Evolutionary conservation across 1,140 invertebrate genomes (phyloP).

Genomic region (Patella vulgata): DNA sequence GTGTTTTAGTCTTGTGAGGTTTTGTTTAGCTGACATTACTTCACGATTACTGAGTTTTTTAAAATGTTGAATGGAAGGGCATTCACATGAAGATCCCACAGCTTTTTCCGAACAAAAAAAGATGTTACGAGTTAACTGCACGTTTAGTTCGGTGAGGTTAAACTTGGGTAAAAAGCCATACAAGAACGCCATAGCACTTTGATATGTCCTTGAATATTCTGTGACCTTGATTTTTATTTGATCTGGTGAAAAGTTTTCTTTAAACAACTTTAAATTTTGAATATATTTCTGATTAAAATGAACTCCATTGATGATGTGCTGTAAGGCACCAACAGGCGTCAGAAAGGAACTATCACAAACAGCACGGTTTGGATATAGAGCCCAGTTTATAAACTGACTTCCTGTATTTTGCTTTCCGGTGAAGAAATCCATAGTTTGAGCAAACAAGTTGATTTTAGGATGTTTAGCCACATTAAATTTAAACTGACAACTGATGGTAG

Average conservation of each 20-base stretch:
- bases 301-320: constrained; percentile 81
- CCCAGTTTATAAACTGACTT: constrained; percentile 85
- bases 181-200: constrained; percentile 84
- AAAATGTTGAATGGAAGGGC: constrained; percentile 66
- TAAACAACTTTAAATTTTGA: constrained; percentile 70
- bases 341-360: constrained; percentile 75
- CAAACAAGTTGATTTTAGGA: constrained; percentile 28
- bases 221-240: constrained; percentile 83
- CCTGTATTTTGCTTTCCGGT: constrained; percentile 55
- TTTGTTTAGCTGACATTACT: constrained; percentile 32
- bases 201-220: constrained; percentile 85
- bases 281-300: constrained; percentile 78
- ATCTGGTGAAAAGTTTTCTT: constrained; percentile 64
- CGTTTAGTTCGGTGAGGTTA: constrained; percentile 67
- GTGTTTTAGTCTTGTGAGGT: constrained; percentile 12
- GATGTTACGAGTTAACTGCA: constrained; percentile 59
- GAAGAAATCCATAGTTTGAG: constrained; percentile 29
- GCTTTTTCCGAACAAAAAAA: constrained; percentile 45
- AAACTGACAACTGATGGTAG: constrained; percentile 79
- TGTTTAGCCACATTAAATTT: constrained; percentile 50
- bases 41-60: constrained; percentile 34
- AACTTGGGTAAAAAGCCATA: constrained; percentile 78
- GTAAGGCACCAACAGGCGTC: constrained; percentile 76
- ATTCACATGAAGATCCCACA: constrained; percentile 76
- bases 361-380: constrained; percentile 74